Conservation (phyloP, 2,113 vertebrate genomes). For the Hippocampus mohnikei region DNA sequence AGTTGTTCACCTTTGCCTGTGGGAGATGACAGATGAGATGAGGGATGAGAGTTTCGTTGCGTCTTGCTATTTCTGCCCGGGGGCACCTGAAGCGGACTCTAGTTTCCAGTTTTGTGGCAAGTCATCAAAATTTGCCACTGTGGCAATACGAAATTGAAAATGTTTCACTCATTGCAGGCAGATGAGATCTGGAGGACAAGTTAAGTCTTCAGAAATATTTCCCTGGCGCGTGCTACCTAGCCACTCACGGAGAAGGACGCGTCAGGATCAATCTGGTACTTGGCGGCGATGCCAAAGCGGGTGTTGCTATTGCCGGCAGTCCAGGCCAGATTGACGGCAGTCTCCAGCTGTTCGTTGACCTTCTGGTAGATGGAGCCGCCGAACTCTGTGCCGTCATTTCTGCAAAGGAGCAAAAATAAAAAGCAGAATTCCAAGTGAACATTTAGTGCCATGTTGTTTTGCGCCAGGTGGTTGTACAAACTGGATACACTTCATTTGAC, state of each 20-base stretch:
- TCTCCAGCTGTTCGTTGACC: conserved; percentile 95
- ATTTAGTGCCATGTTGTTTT: neutral
- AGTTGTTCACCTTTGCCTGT: conserved; percentile 98
- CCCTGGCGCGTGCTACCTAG: too few species aligned
- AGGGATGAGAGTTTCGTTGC: neutral
- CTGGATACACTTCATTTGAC: conserved; percentile 13
- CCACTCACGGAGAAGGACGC: conserved; percentile 91
- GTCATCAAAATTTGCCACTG: neutral
- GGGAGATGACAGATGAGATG: neutral
- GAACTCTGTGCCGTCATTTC: conserved; percentile 96
- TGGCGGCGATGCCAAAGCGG: conserved; percentile 95
- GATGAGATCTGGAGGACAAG: too few species aligned
- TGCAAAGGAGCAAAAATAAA: conserved; percentile 54
- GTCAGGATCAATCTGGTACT: conserved; percentile 93
- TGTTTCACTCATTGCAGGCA: too few species aligned
- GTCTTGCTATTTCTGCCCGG: neutral
- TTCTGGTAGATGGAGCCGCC: conserved; percentile 98
- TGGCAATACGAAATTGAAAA: neutral
- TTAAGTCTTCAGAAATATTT: too few species aligned
- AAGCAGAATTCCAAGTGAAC: neutral
- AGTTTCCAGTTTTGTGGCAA: neutral
- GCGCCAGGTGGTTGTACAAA: neutral
- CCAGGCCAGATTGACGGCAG: conserved; percentile 93
- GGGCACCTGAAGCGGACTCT: neutral
- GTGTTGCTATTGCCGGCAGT: conserved; percentile 98